Percentiles rank a stretch among this genome's conserved stretches.
Conservation (phyloP, 2,113 vertebrate genomes). For the Mellivora capensis region DNA sequence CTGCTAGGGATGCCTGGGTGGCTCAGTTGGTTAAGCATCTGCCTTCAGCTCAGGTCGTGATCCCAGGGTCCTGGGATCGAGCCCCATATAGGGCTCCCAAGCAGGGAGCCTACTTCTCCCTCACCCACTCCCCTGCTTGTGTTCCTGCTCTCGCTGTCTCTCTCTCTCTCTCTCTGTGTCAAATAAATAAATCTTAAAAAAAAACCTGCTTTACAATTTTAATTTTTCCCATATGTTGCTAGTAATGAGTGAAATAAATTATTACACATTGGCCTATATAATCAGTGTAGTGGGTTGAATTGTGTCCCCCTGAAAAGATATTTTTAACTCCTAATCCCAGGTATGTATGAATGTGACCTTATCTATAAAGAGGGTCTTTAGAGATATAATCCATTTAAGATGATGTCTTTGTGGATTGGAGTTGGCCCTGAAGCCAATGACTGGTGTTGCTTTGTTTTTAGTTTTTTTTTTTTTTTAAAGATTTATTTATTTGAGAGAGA, state of each 20-base stretch:
- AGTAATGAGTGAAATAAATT: constrained; percentile 11
- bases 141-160: too few species aligned
- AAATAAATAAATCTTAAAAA: too few species aligned
- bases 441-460: background rate
- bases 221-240: background rate
- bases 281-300: background rate
- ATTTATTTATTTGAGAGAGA: background rate
- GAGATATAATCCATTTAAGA: background rate
- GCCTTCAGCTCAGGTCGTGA: too few species aligned
- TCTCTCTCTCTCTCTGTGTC: too few species aligned
- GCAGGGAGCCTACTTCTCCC: too few species aligned
- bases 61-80: too few species aligned
- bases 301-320: background rate
- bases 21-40: too few species aligned
- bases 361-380: background rate
- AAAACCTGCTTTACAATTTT: background rate
- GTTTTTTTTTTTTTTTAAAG: background rate
- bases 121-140: too few species aligned
- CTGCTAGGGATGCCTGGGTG: background rate
- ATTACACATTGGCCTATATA: background rate
- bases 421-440: background rate
- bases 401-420: background rate
- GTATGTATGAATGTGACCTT: background rate
- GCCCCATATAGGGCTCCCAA: too few species aligned
- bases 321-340: background rate